Evolutionary conservation across 2,797 vertebrate genomes (phyloP), one percentile per base, ranked within the genome.

Genomic region (Clarias pachynema): DNA sequence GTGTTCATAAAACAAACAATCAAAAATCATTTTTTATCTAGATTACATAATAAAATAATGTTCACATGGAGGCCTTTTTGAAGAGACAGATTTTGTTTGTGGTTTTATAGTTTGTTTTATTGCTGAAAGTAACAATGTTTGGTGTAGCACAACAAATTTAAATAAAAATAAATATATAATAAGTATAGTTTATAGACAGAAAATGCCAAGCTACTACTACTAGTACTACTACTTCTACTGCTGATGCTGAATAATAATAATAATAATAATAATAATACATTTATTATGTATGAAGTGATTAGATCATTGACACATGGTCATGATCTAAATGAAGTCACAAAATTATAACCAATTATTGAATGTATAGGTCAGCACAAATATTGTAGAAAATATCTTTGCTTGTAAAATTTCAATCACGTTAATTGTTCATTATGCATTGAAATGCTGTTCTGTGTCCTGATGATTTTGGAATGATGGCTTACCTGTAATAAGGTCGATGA

Each of bases 381-480:
- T 16, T n/a, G 1, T 26, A n/a, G 26, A n/a, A 16, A 44, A 63
- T 63, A 44, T 29, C 7, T 63, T 65, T 63, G 0, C 24, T 34
- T 34, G 20, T 34, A 78, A 37, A 59, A 22, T 59, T 53, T 56
- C 2, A 59, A 10, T 31, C 22, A 29, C 7, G 63, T 24, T 40
- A 9, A 14, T 20, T 63, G 2, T 29, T n/a, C 8, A 29, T 2
- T 49, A 37, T 18, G 8, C 22, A 44, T 1, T 63, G 60, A 63
- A 29, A 20, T 79, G 57, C 22, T 40, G 59, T 44, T 77, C 7
- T 63, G 24, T 49, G 24, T 40, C 34, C 34, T 24, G 77, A 26
- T 24, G 31, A 79, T 63, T 49, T 65, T 49, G 24, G 60, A 80
- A 80, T 80, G 37, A 14, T 53, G 18, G 10, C 79, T 80, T 80